Conservation (phyloP, 2,888 invertebrate species). For the Polymixis flavicincta region DNA sequence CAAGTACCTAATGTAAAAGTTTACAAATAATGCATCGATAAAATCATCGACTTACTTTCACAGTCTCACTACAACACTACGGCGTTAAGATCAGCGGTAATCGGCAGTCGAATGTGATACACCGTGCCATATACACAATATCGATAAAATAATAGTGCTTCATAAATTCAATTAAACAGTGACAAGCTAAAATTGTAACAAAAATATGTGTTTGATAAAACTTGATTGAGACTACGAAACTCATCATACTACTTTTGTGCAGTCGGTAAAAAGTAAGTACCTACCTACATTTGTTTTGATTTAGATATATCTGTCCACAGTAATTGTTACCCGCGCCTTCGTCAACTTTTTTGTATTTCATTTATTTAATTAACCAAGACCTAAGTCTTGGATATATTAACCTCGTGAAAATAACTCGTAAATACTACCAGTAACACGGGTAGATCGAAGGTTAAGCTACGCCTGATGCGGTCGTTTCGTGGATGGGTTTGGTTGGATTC, state of each 20-base stretch:
- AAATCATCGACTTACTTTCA: conserved; percentile 47
- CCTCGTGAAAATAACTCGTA: too few relatives aligned
- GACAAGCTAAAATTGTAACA: conserved; percentile 1
- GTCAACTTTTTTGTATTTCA: neutral
- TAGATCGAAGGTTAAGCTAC: too few relatives aligned
- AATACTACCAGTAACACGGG: too few relatives aligned
- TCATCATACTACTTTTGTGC: neutral
- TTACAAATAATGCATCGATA: conserved; percentile 11
- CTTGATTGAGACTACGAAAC: neutral
- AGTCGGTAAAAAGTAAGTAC: conserved; percentile 6
- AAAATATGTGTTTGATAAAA: neutral
- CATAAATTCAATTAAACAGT: neutral
- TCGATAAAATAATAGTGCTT: conserved; percentile 18
- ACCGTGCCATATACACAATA: conserved; percentile 15
- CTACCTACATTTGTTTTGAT: neutral
- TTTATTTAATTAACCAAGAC: too few relatives aligned
- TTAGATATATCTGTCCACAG: accelerated
- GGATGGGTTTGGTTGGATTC: too few relatives aligned
- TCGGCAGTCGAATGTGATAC: conserved; percentile 51
- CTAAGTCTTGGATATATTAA: too few relatives aligned
- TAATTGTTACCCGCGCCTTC: neutral
- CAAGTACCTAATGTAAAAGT: neutral
- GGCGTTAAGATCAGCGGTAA: conserved; percentile 43
- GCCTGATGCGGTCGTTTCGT: too few relatives aligned
- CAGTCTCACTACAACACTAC: conserved; percentile 39